Base-by-base conservation (phyloP, 1,140 invertebrate species). In the Drosophila bifasciata region DNA sequence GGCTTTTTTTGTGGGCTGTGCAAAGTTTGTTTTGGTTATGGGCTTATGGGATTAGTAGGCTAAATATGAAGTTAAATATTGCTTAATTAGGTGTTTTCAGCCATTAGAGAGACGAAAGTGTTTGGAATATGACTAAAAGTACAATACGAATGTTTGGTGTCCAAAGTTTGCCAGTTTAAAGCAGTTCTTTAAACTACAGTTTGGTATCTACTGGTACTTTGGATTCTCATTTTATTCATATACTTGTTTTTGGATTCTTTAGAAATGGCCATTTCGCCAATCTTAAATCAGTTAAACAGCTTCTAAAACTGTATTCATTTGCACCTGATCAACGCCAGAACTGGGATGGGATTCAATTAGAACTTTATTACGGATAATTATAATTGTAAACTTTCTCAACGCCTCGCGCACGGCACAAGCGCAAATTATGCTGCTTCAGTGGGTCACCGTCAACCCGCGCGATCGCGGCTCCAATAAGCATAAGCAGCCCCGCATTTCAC, bases 371-470 rank as follows among this genome's bases (percentile, higher is more conserved):
- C 16, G 59, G 36, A 32, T 80, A 68, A 58, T 71, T 49, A 32
- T 80, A 64, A 55, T 67, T 49, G 50, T 40, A 44, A 74, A 64
- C 79, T 83, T 84, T 84, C 75, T 63, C 74, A 58, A 25, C 8
- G 62, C 48, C 28, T 53, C 62, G 41, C 51, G 28, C 39, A 45
- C n/a, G 53, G 11, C 66, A 51, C 66, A n/a, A n/a, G n/a, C 53
- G 59, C 48, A 16, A 48, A 40, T 68, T 72, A 36, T 52, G 56
- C 13, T 50, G 48, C 16, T 39, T 73, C 56, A 73, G 58, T 74
- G 70, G 70, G 70, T 74, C 70, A 64, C 39, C 40, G 32, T 36
- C 32, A 36, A 11, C 32, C 32, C 11, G 48, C 69, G 55, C 59
- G 69, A 73, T 73, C 69, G 13, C 45, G 56, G 70, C 51, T 64